Percentiles rank a stretch among this genome's conserved stretches.
Conservation (phyloP, 1,140 invertebrate species). For the Drosophila nebulosa region DNA sequence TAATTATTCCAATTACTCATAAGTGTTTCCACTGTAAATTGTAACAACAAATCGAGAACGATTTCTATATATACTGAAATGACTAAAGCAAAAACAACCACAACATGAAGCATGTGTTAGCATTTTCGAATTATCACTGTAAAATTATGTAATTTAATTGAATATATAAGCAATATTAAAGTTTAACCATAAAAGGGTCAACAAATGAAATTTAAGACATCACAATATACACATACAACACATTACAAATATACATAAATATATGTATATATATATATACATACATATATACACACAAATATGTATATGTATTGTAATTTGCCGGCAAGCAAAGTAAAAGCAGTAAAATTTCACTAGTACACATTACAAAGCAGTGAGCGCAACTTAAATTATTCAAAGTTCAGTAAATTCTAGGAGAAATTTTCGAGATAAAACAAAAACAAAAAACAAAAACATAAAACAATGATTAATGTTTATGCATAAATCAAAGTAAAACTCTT, state of each 20-base stretch:
- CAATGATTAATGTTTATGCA: conserved; percentile 68
- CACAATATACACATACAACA: conserved; percentile 24
- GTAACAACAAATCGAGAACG: conserved; percentile 49
- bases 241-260: conserved; percentile 22
- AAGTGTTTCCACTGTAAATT: conserved; percentile 77
- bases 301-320: conserved; percentile 13
- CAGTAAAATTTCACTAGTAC: conserved; percentile 48
- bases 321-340: conserved; percentile 38
- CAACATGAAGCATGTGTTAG: conserved; percentile 45
- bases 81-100: conserved; percentile 16
- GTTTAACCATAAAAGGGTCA: conserved; percentile 50
- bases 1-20: conserved; percentile 57
- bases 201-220: conserved; percentile 39
- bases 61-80: conserved; percentile 1
- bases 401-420: conserved; percentile 68
- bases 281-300: conserved; percentile 21
- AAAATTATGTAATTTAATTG: conserved; percentile 72
- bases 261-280: conserved; percentile 1
- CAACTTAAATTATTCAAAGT: conserved; percentile 55
- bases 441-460: conserved; percentile 19
- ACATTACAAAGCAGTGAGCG: conserved; percentile 40
- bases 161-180: conserved; percentile 77
- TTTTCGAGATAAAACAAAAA: conserved; percentile 41
- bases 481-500: conserved; percentile 76
- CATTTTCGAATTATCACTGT: conserved; percentile 65